Conservation (phyloP, 2,888 invertebrate species). For the Apodemia duryi region DNA sequence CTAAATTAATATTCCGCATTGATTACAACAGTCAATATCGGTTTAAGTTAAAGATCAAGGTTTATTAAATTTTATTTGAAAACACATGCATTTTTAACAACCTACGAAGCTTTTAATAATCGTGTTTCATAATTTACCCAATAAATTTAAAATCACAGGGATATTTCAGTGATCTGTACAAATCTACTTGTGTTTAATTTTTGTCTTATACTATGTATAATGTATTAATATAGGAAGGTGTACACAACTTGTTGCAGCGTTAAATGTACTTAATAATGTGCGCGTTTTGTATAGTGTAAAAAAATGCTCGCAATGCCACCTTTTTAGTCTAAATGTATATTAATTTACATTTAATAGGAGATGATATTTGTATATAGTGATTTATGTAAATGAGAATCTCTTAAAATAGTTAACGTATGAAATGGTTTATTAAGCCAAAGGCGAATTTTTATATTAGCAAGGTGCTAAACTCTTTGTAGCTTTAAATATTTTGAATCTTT, state of each 20-base stretch:
- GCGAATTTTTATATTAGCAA: constrained; percentile 57
- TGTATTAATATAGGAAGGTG: neutral
- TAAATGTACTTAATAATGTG: constrained; percentile 28
- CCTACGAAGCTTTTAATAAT: neutral
- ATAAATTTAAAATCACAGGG: neutral
- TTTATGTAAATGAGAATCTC: constrained; percentile 52
- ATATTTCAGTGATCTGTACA: constrained; percentile 6
- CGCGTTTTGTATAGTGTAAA: constrained; percentile 33
- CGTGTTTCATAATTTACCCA: neutral
- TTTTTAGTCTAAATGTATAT: constrained; percentile 30
- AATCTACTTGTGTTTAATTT: constrained; percentile 1
- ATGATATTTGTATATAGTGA: constrained; percentile 45
- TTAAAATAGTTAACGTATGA: constrained; percentile 35
- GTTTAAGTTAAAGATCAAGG: too few species aligned
- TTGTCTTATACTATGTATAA: neutral
- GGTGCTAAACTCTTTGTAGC: constrained; percentile 66
- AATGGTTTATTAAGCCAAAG: constrained; percentile 63
- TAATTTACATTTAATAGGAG: constrained; percentile 39
- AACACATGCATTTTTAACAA: too few species aligned
- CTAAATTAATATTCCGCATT: too few species aligned
- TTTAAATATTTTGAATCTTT: constrained; percentile 44
- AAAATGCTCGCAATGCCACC: constrained; percentile 49
- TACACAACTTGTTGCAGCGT: constrained; percentile 17
- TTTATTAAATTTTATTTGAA: too few species aligned
- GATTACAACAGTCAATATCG: too few species aligned